Conservation (phyloP, 2,797 vertebrate species). For the Morus bassanus region DNA sequence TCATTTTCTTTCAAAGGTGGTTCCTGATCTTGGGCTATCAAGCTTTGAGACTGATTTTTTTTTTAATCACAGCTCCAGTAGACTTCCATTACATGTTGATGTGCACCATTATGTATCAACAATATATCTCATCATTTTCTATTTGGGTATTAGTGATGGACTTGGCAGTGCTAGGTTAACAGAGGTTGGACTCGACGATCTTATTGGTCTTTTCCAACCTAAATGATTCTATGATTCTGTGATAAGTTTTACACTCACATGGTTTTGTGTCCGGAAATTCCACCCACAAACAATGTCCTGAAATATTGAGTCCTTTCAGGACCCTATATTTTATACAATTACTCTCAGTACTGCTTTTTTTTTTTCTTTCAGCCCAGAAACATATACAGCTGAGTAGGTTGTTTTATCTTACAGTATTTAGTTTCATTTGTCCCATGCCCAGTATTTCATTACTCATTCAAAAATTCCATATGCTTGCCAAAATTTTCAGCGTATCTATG, state of each 20-base stretch:
- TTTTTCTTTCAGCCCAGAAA: neutral
- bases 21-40: neutral
- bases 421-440: neutral
- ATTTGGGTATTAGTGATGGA: neutral
- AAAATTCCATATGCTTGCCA: neutral
- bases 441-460: neutral
- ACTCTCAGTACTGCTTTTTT: neutral
- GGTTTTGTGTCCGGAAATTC: neutral
- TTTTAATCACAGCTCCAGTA: neutral
- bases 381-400: neutral
- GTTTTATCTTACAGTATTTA: neutral
- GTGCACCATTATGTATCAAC: neutral
- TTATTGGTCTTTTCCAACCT: neutral
- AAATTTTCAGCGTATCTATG: neutral
- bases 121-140: neutral
- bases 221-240: neutral
- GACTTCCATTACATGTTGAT: neutral
- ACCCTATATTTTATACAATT: neutral
- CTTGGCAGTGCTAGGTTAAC: neutral
- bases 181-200: neutral
- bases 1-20: neutral
- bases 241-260: neutral
- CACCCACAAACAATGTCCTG: neutral
- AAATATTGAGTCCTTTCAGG: neutral
- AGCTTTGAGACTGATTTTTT: neutral